Evolutionary conservation across 2,888 invertebrate species (phyloP).

Genomic region (Drosophila macrospina): DNA sequence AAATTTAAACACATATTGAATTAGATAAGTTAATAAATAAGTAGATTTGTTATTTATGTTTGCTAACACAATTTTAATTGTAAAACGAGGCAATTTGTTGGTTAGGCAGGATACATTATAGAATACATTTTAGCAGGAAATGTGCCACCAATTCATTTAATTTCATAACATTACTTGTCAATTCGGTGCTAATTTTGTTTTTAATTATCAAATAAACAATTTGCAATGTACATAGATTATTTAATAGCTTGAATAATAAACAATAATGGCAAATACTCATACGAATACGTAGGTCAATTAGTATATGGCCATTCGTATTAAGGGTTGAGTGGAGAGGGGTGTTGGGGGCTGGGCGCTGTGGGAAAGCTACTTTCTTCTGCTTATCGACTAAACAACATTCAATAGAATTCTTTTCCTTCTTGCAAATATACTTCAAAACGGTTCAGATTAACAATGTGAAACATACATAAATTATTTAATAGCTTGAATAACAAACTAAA

Average conservation of each 20-base stretch:
- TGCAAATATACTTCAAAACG: conserved; percentile 37
- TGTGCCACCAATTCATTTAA: conserved; percentile 15
- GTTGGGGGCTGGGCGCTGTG: conserved; percentile 11
- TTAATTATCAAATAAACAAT: conserved; percentile 22
- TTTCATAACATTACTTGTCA: conserved; percentile 40
- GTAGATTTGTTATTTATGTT: conserved; percentile 8
- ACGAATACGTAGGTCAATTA: conserved; percentile 15
- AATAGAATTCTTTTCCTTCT: conserved; percentile 52
- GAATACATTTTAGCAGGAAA: conserved; percentile 21
- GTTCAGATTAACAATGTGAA: conserved; percentile 17
- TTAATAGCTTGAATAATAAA: conserved; percentile 29
- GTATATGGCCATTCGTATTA: conserved; percentile 31
- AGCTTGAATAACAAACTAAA: conserved; percentile 25
- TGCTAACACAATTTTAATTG: conserved; percentile 14
- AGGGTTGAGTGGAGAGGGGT: conserved; percentile 7
- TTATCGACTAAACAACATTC: conserved; percentile 76
- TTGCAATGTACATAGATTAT: conserved; percentile 13
- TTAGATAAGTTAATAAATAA: too few relatives aligned
- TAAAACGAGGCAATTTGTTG: conserved; percentile 14
- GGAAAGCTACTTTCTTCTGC: conserved; percentile 53
- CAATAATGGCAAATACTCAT: conserved; percentile 20
- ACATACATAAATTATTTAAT: conserved; percentile 17
- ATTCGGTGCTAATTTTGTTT: conserved; percentile 23
- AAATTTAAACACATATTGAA: too few relatives aligned
- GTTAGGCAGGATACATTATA: conserved; percentile 44